phyloP scores from a whole-genome alignment of 2,888 invertebrate genomes.

The Chromoteleia sp. region DNA sequence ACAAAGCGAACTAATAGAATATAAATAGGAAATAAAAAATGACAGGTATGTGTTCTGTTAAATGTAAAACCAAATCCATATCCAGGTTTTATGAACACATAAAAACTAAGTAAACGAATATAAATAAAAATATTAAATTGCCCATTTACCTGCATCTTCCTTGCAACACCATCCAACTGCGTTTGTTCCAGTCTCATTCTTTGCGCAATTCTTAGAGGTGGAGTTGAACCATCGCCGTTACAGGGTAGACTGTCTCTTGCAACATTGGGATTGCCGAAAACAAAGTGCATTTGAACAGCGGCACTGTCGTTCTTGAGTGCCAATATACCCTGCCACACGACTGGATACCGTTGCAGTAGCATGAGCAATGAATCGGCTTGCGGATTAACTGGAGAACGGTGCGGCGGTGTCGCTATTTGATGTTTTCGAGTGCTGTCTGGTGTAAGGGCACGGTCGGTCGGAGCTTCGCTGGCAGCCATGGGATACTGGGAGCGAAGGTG shows the following conservation, averaged over 20 bases:
- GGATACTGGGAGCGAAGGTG: constrained; percentile 85
- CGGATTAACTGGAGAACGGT: constrained; percentile 92
- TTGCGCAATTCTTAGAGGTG: constrained; percentile 96
- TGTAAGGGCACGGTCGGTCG: constrained; percentile 85
- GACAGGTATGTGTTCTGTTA: no score
- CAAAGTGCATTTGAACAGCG: constrained; percentile 99
- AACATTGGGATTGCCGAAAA: constrained; percentile 96
- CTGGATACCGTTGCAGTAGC: constrained; percentile 95
- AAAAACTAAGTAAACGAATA: no score
- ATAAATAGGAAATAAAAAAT: no score
- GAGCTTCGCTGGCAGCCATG: constrained; percentile 82
- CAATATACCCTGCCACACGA: constrained; percentile 98
- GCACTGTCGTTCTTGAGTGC: constrained; percentile 98
- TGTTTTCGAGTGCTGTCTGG: constrained; percentile 86
- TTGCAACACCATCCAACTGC: constrained; percentile 97
- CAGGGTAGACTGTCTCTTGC: constrained; percentile 95
- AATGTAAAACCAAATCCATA: no score
- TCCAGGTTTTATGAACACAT: no score
- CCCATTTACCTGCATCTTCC: constrained; percentile 98
- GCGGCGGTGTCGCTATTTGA: constrained; percentile 85
- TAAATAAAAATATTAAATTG: no score
- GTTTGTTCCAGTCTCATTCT: constrained; percentile 98
- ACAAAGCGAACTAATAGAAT: no score
- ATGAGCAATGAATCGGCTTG: constrained; percentile 93
- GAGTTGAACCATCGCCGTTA: constrained; percentile 92